Evolutionary conservation across 2,113 vertebrate species (phyloP).

Genomic region (Hypocryptadius cinnamomeus): DNA sequence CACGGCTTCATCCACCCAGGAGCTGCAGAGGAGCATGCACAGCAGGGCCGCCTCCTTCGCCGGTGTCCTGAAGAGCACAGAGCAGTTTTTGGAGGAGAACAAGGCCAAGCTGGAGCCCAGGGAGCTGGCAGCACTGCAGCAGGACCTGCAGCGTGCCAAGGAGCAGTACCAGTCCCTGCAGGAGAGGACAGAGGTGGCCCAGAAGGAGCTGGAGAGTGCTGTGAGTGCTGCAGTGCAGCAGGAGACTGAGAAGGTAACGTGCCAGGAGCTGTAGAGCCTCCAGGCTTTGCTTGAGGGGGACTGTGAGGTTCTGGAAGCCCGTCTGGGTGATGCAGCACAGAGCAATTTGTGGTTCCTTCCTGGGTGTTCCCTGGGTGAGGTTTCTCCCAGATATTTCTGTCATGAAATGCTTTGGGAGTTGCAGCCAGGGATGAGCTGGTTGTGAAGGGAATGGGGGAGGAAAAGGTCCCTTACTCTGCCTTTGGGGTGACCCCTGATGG

Average conservation of each 20-base stretch:
- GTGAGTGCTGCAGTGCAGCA: constrained; percentile 84
- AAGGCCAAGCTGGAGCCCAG: constrained; percentile 75
- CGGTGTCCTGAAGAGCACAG: constrained; percentile 77
- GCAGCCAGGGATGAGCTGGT: background rate
- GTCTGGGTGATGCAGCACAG: background rate
- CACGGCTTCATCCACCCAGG: constrained; percentile 25
- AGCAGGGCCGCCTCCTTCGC: constrained; percentile 70
- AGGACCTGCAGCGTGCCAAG: constrained; percentile 76
- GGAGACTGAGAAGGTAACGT: constrained; percentile 86
- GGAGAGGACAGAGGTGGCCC: constrained; percentile 69
- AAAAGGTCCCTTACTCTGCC: background rate
- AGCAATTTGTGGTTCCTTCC: background rate
- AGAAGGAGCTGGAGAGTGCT: constrained; percentile 78
- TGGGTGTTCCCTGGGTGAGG: accelerated
- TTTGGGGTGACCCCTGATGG: background rate
- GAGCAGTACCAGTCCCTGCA: constrained; percentile 80
- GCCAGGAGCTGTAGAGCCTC: background rate
- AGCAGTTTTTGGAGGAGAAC: constrained; percentile 86
- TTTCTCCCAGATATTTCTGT: background rate
- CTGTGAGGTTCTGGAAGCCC: background rate
- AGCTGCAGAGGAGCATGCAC: constrained; percentile 83
- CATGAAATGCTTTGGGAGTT: background rate
- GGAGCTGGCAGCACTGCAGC: constrained; percentile 75
- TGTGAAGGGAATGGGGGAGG: background rate
- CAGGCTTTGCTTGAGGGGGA: background rate